Evolutionary conservation across 1,140 invertebrate genomes (phyloP), one percentile per base, ranked within the genome.

Genomic region (Camponotus vicinus): DNA sequence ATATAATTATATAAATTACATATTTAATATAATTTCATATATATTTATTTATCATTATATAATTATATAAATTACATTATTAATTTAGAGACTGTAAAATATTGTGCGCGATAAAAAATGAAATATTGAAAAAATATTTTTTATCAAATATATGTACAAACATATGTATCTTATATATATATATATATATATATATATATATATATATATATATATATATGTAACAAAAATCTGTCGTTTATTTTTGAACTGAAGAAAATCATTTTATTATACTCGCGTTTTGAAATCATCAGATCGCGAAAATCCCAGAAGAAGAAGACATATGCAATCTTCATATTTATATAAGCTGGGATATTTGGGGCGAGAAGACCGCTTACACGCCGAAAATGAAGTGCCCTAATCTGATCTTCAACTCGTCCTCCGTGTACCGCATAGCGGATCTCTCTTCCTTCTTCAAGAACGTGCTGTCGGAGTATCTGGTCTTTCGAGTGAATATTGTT

Each of bases 371-470:
- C 15, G 73, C 86, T 2, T 90, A 77, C 27, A 93, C 92, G 7
- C 86, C 91, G 0, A 83, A 55, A 6, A 61, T 90, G 8, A 90
- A 78, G 27, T 94, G 92, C 37, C 92, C 94, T 1, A 76, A 92
- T 7, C 70, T 94, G 8, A 92, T 90, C 59, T 95, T 92, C 86
- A 91, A 95, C 59, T 92, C 90, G 0, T 94, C 94, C 4, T 92
- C 75, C 13, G 88, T 93, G 4, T 94, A 94, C 75, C 91, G 87
- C 18, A 86, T 95, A 18, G 42, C 88, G 13, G 85, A 93, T 3
- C 71, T 94, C 0, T 87, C 66, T 3, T 88, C 80, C 9, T 95
- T 94, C 61, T 91, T 94, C 45, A 88, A 91, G 13, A 86, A 86
- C 27, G 82, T 93, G 0, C 40, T 89, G 0, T 45, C 80, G 0